Conservation (phyloP, 2,797 vertebrate species). For the Enteromius paludinosus region DNA sequence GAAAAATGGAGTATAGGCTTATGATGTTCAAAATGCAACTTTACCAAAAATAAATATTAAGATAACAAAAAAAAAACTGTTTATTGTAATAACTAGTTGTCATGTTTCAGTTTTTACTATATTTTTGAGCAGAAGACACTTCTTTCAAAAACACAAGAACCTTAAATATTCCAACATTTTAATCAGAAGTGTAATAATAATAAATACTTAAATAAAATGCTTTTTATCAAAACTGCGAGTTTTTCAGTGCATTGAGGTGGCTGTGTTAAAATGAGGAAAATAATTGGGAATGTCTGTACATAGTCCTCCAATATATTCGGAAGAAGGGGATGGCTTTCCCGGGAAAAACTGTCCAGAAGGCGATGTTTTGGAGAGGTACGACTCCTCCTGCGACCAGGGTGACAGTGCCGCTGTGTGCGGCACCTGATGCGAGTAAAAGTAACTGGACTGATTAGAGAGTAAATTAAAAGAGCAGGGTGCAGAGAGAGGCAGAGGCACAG, state of each 20-base stretch:
- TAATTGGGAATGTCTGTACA: conserved; percentile 71
- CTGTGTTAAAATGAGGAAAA: conserved; percentile 63
- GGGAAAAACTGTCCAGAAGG: conserved; percentile 63
- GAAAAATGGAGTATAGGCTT: not conserved
- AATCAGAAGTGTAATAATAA: not conserved
- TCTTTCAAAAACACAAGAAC: not conserved
- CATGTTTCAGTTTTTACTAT: not conserved
- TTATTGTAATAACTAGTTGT: not conserved
- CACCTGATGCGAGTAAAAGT: conserved; percentile 76
- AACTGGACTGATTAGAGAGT: conserved; percentile 77
- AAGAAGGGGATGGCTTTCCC: conserved; percentile 62
- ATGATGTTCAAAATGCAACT: not conserved
- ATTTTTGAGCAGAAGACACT: not conserved
- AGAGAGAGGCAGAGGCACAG: conserved; percentile 68
- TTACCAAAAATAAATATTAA: not conserved
- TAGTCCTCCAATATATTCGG: conserved; percentile 63
- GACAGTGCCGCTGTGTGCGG: conserved; percentile 65
- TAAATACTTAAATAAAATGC: not conserved
- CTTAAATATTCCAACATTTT: not conserved
- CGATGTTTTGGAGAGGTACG: conserved; percentile 57
- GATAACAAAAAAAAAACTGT: not conserved
- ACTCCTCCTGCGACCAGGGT: conserved; percentile 66
- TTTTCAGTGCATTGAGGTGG: conserved; percentile 52
- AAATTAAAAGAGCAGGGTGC: conserved; percentile 74
- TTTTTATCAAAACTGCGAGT: not conserved